Conservation (phyloP, 2,797 vertebrate genomes). For the Heliangelus exortis region DNA sequence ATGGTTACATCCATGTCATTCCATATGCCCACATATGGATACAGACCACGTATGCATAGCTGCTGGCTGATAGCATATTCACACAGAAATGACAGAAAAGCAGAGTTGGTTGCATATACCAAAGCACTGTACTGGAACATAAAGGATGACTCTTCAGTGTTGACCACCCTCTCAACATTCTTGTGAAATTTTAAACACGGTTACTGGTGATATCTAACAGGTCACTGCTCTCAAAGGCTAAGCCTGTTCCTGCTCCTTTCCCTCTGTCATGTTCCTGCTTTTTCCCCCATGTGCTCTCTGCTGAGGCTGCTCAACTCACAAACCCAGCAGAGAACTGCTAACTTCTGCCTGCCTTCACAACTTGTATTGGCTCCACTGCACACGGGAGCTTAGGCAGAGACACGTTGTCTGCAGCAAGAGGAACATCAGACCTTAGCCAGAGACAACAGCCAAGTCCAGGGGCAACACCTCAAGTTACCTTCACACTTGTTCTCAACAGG, state of each 20-base stretch:
- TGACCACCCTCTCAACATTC: no score
- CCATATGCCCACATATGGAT: background rate
- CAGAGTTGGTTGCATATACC: background rate
- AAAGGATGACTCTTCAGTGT: background rate
- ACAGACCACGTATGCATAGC: background rate
- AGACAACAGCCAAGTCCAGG: accelerated
- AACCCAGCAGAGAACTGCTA: no score
- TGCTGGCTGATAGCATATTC: background rate
- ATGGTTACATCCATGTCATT: accelerated
- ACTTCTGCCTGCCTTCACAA: background rate
- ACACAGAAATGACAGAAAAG: background rate
- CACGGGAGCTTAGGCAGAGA: no score
- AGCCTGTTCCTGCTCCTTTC: background rate
- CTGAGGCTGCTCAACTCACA: background rate
- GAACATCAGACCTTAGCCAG: no score
- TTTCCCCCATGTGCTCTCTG: background rate
- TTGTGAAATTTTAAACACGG: no score
- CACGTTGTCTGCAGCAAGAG: no score
- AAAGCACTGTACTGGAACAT: background rate
- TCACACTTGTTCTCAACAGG: no score
- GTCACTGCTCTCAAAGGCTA: no score
- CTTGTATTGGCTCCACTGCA: background rate
- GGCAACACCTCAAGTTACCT: no score
- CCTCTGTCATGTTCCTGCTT: background rate
- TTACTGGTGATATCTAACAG: no score